Evolutionary conservation across 2,888 invertebrate genomes (phyloP).

Genomic region (Eristalinus aeneus): DNA sequence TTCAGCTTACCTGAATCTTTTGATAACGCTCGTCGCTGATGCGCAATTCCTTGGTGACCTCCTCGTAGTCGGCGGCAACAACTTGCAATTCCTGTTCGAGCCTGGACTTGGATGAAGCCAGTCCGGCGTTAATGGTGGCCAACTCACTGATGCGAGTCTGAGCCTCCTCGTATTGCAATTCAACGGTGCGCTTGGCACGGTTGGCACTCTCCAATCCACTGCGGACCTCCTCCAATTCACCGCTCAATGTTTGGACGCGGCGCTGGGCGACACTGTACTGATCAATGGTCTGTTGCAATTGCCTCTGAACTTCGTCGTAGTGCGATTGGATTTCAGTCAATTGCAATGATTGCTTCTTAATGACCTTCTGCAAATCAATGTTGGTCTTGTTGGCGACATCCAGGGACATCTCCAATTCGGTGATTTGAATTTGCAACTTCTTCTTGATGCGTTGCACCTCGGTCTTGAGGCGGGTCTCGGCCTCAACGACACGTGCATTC

Average conservation of each 20-base stretch:
- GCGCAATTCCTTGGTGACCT: constrained; percentile 97
- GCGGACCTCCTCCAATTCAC: constrained; percentile 97
- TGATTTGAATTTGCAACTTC: constrained; percentile 99
- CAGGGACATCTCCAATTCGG: constrained; percentile 97
- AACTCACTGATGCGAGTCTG: constrained; percentile 95
- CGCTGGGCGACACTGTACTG: constrained; percentile 95
- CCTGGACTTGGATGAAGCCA: constrained; percentile 96
- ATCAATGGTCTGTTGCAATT: constrained; percentile 96
- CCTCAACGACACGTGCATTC: constrained; percentile 96
- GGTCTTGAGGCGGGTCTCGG: constrained; percentile 96
- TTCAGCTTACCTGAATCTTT: constrained; percentile 86
- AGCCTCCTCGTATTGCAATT: constrained; percentile 95
- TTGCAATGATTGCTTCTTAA: constrained; percentile 98
- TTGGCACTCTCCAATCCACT: constrained; percentile 95
- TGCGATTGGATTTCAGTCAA: constrained; percentile 95
- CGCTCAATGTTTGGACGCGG: constrained; percentile 93
- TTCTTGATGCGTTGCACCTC: constrained; percentile 98
- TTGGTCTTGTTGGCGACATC: constrained; percentile 99
- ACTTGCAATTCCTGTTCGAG: constrained; percentile 96
- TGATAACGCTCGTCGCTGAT: constrained; percentile 97
- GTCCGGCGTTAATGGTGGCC: constrained; percentile 96
- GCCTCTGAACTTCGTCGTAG: constrained; percentile 98
- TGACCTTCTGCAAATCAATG: constrained; percentile 97
- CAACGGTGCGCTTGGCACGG: constrained; percentile 94
- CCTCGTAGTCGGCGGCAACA: constrained; percentile 97